Evolutionary conservation across 2,797 vertebrate species (phyloP).

Genomic region (Catostomus latipinnis): DNA sequence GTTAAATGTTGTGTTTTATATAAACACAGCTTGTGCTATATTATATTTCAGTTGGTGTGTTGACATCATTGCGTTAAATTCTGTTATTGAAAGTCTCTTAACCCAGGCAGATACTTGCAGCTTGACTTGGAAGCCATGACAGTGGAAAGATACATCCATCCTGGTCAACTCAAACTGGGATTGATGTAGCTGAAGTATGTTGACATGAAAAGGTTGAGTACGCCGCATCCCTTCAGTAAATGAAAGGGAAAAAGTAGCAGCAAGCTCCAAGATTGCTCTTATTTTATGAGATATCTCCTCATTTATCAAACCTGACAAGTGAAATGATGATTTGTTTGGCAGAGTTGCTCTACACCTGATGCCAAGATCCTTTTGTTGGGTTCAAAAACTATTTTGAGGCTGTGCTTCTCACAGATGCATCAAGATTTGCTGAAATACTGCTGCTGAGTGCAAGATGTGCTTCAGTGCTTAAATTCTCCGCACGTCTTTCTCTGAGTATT

Average conservation of each 20-base stretch:
- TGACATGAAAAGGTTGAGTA: slow-evolving; percentile 53
- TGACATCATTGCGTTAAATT: neutral
- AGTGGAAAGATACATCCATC: slow-evolving; percentile 48
- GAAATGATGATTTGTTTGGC: slow-evolving; percentile 57
- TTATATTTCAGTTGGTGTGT: neutral
- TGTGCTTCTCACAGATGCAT: neutral
- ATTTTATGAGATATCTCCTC: slow-evolving; percentile 48
- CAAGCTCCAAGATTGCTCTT: slow-evolving; percentile 40
- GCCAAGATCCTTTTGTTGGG: slow-evolving; percentile 35
- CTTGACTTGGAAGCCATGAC: slow-evolving; percentile 12
- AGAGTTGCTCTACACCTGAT: slow-evolving; percentile 41
- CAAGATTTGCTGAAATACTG: neutral
- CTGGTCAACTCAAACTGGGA: slow-evolving; percentile 53
- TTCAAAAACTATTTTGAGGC: slow-evolving; percentile 14
- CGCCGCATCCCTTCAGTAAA: slow-evolving; percentile 42
- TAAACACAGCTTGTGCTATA: too few relatives aligned
- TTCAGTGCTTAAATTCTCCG: slow-evolving; percentile 16
- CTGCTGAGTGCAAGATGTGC: neutral
- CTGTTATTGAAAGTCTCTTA: slow-evolving; percentile 3
- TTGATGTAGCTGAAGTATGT: slow-evolving; percentile 53
- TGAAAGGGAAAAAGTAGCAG: slow-evolving; percentile 38
- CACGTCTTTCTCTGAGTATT: slow-evolving; percentile 23
- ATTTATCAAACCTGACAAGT: slow-evolving; percentile 58
- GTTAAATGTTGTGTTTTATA: neutral
- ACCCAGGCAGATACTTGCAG: neutral